phyloP scores from a whole-genome alignment of 2,797 vertebrate species.

The Platyrinchus mystaceus region DNA sequence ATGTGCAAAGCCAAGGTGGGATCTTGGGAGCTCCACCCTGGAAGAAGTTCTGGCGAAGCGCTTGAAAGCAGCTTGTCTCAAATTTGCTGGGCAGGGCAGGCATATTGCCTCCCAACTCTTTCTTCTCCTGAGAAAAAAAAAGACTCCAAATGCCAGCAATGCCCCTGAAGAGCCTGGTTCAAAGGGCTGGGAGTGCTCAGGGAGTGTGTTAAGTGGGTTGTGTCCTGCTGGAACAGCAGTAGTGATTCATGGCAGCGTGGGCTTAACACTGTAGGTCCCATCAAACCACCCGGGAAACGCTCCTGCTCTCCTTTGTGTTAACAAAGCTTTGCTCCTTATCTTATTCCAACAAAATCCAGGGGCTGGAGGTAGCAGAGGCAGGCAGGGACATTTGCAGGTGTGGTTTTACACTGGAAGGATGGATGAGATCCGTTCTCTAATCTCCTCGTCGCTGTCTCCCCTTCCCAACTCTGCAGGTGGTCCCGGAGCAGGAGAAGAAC shows the following conservation, averaged over 20 bases:
- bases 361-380: background rate
- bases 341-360: background rate
- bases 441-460: fast-evolving
- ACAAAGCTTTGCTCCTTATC: background rate
- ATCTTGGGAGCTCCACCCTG: background rate
- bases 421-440: fast-evolving
- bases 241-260: background rate
- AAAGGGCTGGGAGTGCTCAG: background rate
- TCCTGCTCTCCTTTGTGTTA: background rate
- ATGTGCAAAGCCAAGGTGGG: background rate
- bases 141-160: background rate
- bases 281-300: background rate
- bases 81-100: background rate
- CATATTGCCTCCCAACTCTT: background rate
- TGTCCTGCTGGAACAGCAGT: background rate
- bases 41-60: background rate
- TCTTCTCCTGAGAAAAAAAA: background rate
- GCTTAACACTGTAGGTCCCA: background rate
- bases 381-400: background rate
- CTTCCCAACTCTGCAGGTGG: conserved; percentile 49
- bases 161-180: background rate
- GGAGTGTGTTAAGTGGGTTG: background rate
- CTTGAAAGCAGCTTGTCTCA: background rate
- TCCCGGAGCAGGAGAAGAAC: conserved; percentile 57
- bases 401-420: background rate